Percentiles rank a stretch among this genome's conserved stretches.
Evolutionary conservation across 2,797 vertebrate genomes (phyloP).

Genomic region (Spinus pinus): DNA sequence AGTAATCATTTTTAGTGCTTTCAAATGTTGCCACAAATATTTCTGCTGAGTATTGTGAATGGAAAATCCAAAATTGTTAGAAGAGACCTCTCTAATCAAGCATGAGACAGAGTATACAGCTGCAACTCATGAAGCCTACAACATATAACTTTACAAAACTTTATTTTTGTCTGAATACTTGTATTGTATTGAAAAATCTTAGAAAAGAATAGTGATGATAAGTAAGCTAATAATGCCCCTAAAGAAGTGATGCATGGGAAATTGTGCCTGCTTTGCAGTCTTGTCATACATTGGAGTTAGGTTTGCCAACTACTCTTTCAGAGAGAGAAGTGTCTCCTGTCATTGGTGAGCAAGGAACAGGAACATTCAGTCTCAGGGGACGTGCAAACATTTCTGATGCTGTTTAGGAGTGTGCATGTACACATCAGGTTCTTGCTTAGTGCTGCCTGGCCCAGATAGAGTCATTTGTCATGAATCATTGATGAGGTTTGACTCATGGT

Average conservation of each 20-base stretch:
- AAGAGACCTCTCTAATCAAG: not conserved
- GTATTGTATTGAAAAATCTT: not conserved
- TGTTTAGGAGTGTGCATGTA: not conserved
- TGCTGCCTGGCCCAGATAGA: not conserved
- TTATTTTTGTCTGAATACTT: not conserved
- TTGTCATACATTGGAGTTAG: not conserved
- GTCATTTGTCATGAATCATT: not conserved
- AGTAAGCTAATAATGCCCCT: not conserved
- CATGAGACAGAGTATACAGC: not conserved
- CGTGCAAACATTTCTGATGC: not conserved
- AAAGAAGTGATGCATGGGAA: not conserved
- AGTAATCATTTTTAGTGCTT: not conserved
- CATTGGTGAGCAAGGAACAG: not conserved
- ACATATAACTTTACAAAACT: not conserved
- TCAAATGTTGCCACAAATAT: not conserved
- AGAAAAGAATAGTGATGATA: not conserved
- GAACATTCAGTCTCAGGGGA: not conserved
- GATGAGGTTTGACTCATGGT: not conserved
- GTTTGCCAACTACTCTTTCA: not conserved
- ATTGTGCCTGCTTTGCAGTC: not conserved
- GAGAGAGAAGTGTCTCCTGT: not conserved
- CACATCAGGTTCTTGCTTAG: not conserved
- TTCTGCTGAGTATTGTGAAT: not conserved
- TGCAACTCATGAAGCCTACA: not conserved
- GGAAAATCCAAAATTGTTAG: not conserved